Evolutionary conservation across 1,140 invertebrate genomes (phyloP).

Genomic region (Gonioctena quinquepunctata): DNA sequence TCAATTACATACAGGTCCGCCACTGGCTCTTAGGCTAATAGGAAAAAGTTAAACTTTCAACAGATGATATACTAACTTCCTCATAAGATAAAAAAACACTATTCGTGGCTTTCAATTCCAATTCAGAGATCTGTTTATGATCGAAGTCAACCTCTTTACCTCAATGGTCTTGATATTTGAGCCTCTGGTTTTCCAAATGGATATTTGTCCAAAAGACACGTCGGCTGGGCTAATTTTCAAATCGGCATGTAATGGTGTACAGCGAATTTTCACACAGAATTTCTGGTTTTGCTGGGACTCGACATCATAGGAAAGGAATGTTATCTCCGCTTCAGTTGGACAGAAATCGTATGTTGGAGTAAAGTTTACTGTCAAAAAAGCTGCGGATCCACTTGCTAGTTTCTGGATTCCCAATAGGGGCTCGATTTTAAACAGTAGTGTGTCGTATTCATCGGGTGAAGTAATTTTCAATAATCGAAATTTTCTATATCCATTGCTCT

Average conservation of each 20-base stretch:
- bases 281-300: conserved; percentile 18
- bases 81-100: too few species aligned
- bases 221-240: conserved; percentile 17
- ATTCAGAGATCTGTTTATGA: background rate
- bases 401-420: conserved; percentile 24
- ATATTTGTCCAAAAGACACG: conserved; percentile 31
- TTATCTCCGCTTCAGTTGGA: conserved; percentile 9
- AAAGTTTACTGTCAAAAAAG: conserved; percentile 22
- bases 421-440: conserved; percentile 23
- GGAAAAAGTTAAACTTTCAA: too few species aligned
- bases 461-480: conserved; percentile 14
- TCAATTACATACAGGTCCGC: too few species aligned
- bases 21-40: too few species aligned
- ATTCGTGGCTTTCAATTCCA: too few species aligned
- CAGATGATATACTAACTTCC: too few species aligned
- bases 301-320: conserved; percentile 27
- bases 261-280: conserved; percentile 20
- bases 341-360: conserved; percentile 8
- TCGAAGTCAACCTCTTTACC: background rate
- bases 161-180: conserved; percentile 12
- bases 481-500: conserved; percentile 12
- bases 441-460: conserved; percentile 17
- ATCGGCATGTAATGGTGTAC: conserved; percentile 21
- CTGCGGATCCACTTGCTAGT: conserved; percentile 20
- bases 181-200: conserved; percentile 26